Percentiles rank a stretch among this genome's conserved stretches.
Conservation (phyloP, 2,113 vertebrate genomes). For the Procavia capensis region DNA sequence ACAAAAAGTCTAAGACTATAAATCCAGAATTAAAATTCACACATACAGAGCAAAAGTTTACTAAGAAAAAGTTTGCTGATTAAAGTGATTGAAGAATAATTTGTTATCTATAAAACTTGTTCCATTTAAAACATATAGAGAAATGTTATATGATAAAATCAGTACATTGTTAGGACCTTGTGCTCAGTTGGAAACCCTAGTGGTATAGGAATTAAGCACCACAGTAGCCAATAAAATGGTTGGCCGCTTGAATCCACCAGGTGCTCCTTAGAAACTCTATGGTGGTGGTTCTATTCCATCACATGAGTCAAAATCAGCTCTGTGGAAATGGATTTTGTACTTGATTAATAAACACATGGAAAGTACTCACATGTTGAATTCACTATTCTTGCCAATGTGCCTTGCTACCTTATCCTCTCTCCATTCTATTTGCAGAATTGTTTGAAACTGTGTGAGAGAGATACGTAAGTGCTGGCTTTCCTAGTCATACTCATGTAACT, state of each 20-base stretch:
- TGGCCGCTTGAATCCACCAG: too few relatives aligned
- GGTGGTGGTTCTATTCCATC: too few relatives aligned
- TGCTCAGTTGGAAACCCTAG: too few relatives aligned
- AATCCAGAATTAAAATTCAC: neutral
- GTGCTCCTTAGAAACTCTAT: too few relatives aligned
- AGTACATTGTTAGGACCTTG: neutral
- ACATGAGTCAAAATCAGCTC: too few relatives aligned
- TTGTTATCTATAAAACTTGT: neutral
- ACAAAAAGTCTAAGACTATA: neutral
- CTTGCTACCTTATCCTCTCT: accelerated
- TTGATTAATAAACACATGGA: accelerated
- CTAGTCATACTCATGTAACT: accelerated
- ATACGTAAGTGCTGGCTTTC: accelerated
- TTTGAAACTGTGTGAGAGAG: accelerated
- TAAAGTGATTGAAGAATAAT: neutral
- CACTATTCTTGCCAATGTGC: accelerated
- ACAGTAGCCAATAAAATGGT: too few relatives aligned
- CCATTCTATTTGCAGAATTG: accelerated
- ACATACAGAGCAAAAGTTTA: neutral
- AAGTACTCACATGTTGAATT: accelerated
- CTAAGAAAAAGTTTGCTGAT: neutral
- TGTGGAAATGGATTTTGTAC: too few relatives aligned
- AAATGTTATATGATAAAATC: neutral
- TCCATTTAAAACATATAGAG: neutral
- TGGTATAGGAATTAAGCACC: too few relatives aligned